Conservation (phyloP, 2,888 invertebrate species). For the Argyresthia albistria region DNA sequence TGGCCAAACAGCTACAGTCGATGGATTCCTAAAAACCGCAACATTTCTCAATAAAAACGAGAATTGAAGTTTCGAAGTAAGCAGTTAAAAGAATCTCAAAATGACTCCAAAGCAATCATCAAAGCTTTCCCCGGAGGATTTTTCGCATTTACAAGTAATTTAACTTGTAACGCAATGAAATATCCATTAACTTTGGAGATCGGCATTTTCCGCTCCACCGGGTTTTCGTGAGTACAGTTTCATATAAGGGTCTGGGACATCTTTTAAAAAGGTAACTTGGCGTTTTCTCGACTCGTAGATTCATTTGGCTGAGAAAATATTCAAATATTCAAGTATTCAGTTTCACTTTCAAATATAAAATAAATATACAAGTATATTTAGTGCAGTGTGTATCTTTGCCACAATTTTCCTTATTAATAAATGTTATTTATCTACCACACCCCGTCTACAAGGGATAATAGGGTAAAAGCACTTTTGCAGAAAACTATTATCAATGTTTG, state of each 20-base stretch:
- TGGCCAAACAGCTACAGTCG: no score
- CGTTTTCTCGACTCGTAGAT: constrained; percentile 16
- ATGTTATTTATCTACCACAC: no score
- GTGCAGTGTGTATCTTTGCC: no score
- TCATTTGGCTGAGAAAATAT: not conserved
- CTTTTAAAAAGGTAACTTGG: constrained; percentile 31
- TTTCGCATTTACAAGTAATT: constrained; percentile 59
- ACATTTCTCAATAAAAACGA: no score
- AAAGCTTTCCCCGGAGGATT: constrained; percentile 21
- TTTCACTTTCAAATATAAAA: not conserved
- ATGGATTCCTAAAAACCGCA: no score
- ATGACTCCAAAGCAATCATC: no score
- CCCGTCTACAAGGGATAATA: not conserved
- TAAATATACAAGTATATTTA: not conserved
- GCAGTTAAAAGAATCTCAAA: no score
- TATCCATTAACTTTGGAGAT: constrained; percentile 66
- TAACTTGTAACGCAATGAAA: constrained; percentile 62
- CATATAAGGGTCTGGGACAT: constrained; percentile 27
- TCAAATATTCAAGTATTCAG: not conserved
- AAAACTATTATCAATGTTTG: constrained; percentile 65
- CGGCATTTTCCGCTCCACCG: constrained; percentile 57
- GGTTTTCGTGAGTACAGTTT: constrained; percentile 26
- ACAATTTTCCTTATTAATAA: no score
- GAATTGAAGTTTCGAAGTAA: no score
- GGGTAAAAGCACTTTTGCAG: constrained; percentile 41